Evolutionary conservation across 1,140 invertebrate genomes (phyloP), one percentile per base, ranked within the genome.

Genomic region (Myzus persicae): DNA sequence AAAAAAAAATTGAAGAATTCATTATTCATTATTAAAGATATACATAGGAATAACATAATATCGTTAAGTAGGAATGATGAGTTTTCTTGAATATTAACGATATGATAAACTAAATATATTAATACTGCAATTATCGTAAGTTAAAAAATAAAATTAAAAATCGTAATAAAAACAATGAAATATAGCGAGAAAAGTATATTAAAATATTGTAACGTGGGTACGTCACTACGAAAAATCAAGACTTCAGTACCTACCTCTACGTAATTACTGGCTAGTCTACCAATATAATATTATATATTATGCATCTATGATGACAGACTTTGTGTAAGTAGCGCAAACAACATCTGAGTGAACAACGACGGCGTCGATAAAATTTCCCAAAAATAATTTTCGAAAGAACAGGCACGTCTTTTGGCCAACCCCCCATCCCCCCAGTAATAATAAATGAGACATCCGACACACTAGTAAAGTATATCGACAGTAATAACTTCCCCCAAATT

Each of bases 61-160:
- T 44, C 31, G 84, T 89, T 89, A 54, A 31, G 31, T 89, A 89
- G 87, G 87, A 89, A 89, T 89, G 87, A 51, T 89, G 46, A 46
- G 84, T 42, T 87, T 87, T 44, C 22, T 44, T 87, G 40, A 51
- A 54, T 38, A 51, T 31, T 46, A 89, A 89, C 46, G n/a, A 89
- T 38, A 51, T 89, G 51, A 38, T 54, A 54, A 31, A 44, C 14
- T 89, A 54, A 54, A 89, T 40, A 89, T 89, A 89, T 89, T 89
- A 89, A 89, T 89, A 89, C 88, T 89, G 88, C 46, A 54, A 89
- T 89, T 89, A 54, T 51, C 31, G 42, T 54, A 88, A 36, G 44
- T 88, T 51, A 51, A 88, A 51, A 88, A 48, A 48, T 48, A 51
- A 48, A 48, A 48, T 51, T 89, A 87, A 46, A 46, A 87, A 87